These are phyloP conservation scores for Lophotriccus pileatus DNA, from an alignment of 2,797 vertebrate genomes.

Conservation along the genomic window DNA sequence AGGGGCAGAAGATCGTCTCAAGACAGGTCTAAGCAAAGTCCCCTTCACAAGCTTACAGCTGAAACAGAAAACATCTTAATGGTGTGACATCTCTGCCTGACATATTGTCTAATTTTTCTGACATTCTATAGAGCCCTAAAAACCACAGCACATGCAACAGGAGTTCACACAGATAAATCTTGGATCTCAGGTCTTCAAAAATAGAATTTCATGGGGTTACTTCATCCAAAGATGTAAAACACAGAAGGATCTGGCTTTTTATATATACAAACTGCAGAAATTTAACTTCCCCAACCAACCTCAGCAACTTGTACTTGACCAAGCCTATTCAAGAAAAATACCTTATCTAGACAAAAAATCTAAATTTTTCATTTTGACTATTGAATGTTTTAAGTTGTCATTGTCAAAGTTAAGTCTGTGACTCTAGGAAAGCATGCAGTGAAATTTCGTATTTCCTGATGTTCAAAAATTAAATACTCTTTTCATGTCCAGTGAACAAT, in stretches of 20 bases:
- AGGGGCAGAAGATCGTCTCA: background rate
- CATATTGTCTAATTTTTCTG: background rate
- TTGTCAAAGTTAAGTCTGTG: background rate
- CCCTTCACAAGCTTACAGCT: background rate
- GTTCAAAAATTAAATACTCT: background rate
- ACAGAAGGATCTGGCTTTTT: background rate
- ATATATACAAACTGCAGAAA: background rate
- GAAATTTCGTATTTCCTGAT: background rate
- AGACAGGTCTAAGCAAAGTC: background rate
- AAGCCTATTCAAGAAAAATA: background rate
- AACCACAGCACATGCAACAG: background rate
- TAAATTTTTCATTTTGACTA: background rate
- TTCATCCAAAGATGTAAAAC: background rate
- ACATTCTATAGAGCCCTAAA: accelerated
- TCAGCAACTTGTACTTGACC: background rate
- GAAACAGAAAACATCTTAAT: background rate
- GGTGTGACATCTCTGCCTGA: background rate
- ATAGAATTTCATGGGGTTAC: background rate
- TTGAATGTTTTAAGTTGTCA: background rate
- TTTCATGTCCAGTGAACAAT: background rate
- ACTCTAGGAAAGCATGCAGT: background rate
- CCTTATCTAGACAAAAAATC: background rate
- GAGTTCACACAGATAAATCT: background rate
- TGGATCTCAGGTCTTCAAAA: background rate
- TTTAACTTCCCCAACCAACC: background rate